Evolutionary conservation across 1,140 invertebrate genomes (phyloP), one percentile per base, ranked within the genome.

Genomic region (Augochlora pura): DNA sequence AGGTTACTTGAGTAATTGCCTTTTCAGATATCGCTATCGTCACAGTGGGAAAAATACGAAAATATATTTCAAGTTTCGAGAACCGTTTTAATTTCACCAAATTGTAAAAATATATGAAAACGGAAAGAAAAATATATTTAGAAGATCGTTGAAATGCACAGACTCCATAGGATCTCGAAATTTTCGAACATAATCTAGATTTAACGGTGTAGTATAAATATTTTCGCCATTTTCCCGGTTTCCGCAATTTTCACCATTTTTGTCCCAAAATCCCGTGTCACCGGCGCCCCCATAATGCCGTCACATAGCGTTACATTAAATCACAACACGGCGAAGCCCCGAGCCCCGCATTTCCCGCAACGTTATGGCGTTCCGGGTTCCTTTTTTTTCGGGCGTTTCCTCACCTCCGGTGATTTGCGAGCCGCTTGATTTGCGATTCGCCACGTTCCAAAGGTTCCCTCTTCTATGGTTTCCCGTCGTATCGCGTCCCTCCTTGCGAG

Each of bases 351-450:
- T 77, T 84, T 77, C 62, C 39, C n/a, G 32, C 12, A 70, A 77
- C 62, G 71, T 81, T 84, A 81, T 57, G 42, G 23, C 60, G 42
- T 57, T 81, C 49, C 49, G 16, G 32, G 32, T 32, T 52, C 3
- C 49, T 52, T 9, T n/a, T 70, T 80, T 80, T 81, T 68, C 73
- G 18, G 21, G 10, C 54, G 7, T 68, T 70, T 59, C 32, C n/a
- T 27, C 23, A 49, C 16, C 16, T 6, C 14, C n/a, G 18, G 39
- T 85, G 77, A 85, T 84, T 85, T 84, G 63, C 68, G 63, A 59
- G 38, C 57, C n/a, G 54, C 67, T 71, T 85, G 83, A 85, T 85
- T 85, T 84, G 72, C 68, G 77, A 63, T 25, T 5, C 65, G 32
- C 65, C 59, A 57, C 49, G 42, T 71, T 59, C 79, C 23, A 66